Conservation (phyloP, 2,113 vertebrate genomes). For the Triplophysa dalaica region DNA sequence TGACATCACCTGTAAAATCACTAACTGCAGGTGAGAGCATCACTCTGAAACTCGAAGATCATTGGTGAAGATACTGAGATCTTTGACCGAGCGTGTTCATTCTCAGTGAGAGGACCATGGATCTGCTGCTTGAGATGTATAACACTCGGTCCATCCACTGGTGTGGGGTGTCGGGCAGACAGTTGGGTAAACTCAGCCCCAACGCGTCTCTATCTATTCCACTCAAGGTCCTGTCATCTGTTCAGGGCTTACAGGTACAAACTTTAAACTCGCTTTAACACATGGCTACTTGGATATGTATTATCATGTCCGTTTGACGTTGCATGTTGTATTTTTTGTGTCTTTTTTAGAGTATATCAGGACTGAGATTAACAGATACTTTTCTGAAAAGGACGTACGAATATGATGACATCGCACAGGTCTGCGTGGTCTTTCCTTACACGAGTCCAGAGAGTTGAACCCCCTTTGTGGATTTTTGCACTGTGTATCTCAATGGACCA, state of each 20-base stretch:
- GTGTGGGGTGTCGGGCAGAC: conserved; percentile 93
- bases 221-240: conserved; percentile 87
- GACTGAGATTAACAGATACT: conserved; percentile 90
- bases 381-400: conserved; percentile 98
- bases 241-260: conserved; percentile 91
- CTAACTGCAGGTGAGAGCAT: conserved; percentile 90
- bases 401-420: conserved; percentile 96
- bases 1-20: conserved; percentile 96
- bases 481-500: conserved; percentile 68
- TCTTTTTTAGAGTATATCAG: conserved; percentile 86
- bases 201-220: conserved; percentile 88
- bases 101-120: conserved; percentile 96
- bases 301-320: no score
- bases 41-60: background rate
- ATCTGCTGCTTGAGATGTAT: conserved; percentile 95
- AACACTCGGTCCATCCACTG: conserved; percentile 93
- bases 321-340: background rate
- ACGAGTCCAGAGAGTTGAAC: conserved; percentile 77
- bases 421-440: conserved; percentile 91
- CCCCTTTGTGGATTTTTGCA: conserved; percentile 28
- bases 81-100: background rate
- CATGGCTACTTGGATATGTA: background rate
- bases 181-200: conserved; percentile 90
- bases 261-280: no score
- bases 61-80: background rate